Conservation (phyloP, 2,888 invertebrate species). For the Lampropteryx suffumata region DNA sequence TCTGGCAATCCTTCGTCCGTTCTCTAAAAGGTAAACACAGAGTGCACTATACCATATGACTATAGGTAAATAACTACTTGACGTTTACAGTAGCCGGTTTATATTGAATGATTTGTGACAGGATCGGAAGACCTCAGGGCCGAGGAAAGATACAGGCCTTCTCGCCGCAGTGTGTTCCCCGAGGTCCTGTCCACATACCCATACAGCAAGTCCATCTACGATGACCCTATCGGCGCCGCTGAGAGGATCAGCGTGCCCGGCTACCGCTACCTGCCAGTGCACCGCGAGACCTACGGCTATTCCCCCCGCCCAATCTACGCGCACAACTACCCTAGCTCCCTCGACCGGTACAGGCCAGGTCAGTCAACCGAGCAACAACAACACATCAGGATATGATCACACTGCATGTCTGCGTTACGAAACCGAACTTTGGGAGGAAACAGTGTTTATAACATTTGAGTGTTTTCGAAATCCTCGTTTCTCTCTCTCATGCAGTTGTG, state of each 20-base stretch:
- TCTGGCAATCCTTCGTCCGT: conserved; percentile 96
- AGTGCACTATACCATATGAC: background rate
- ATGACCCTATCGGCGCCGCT: conserved; percentile 90
- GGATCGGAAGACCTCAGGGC: conserved; percentile 96
- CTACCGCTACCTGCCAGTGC: conserved; percentile 95
- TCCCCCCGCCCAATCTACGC: conserved; percentile 94
- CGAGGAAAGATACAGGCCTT: conserved; percentile 89
- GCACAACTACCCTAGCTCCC: conserved; percentile 90
- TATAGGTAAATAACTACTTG: background rate
- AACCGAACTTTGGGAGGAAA: background rate
- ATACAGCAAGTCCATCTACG: conserved; percentile 93
- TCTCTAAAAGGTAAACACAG: conserved; percentile 93
- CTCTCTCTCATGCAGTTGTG: conserved; percentile 20
- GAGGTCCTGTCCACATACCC: conserved; percentile 89
- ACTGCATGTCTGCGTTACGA: conserved; percentile 8
- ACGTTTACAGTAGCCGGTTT: background rate
- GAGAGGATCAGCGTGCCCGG: conserved; percentile 94
- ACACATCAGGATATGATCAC: conserved; percentile 16
- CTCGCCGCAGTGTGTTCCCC: conserved; percentile 89
- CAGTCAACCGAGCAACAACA: conserved; percentile 74
- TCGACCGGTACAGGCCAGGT: conserved; percentile 93
- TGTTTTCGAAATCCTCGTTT: background rate
- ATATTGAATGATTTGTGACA: conserved; percentile 46
- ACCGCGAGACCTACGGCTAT: conserved; percentile 95
- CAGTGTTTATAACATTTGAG: background rate